Conservation (phyloP, 2,113 vertebrate genomes). For the Ceratotherium simum region DNA sequence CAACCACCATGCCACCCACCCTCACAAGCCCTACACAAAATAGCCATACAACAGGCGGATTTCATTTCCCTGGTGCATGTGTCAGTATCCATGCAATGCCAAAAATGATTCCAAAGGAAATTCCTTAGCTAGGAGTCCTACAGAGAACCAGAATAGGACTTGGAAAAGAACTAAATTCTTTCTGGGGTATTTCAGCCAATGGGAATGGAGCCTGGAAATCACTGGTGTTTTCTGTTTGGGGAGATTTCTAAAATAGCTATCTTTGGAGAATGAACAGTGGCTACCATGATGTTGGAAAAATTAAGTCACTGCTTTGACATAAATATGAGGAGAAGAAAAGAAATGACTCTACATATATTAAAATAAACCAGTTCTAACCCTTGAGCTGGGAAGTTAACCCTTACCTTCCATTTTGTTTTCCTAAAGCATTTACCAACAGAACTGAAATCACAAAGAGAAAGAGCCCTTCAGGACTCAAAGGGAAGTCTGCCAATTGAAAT, state of each 20-base stretch:
- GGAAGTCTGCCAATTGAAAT: neutral
- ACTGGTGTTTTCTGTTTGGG: slow-evolving; percentile 70
- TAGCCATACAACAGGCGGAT: neutral
- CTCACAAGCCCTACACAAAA: neutral
- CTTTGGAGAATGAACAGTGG: slow-evolving; percentile 69
- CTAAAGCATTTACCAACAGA: slow-evolving; percentile 10
- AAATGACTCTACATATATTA: neutral
- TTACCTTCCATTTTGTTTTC: neutral
- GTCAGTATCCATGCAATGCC: neutral
- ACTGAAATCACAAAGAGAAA: neutral
- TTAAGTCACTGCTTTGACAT: slow-evolving; percentile 62
- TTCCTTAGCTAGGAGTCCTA: slow-evolving; percentile 55
- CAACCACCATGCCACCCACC: neutral
- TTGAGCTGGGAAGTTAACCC: neutral
- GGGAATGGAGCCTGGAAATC: slow-evolving; percentile 70
- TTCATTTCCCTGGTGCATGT: slow-evolving; percentile 46
- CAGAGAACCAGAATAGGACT: slow-evolving; percentile 66
- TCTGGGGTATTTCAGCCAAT: slow-evolving; percentile 32
- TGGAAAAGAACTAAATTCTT: slow-evolving; percentile 75
- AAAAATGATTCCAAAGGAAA: slow-evolving; percentile 69
- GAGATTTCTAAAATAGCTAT: slow-evolving; percentile 54
- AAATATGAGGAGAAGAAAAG: slow-evolving; percentile 29
- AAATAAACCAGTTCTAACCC: neutral
- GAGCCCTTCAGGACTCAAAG: neutral
- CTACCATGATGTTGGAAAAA: slow-evolving; percentile 60